Evolutionary conservation across 2,113 vertebrate species (phyloP).

Genomic region (Misgurnus mizolepis): DNA sequence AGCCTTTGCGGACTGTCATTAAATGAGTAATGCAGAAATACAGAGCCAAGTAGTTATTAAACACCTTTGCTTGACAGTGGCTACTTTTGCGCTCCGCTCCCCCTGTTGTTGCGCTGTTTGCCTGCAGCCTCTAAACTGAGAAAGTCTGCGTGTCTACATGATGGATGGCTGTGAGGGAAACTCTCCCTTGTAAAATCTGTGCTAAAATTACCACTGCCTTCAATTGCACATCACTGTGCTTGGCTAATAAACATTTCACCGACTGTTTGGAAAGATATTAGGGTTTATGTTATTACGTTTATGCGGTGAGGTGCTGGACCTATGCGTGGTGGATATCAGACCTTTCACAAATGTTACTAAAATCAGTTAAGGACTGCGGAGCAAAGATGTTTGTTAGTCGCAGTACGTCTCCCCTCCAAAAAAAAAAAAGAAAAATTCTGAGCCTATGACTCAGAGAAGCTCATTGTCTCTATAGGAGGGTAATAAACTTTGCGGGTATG

Average conservation of each 20-base stretch:
- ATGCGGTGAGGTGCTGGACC: not conserved
- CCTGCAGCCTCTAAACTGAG: constrained; percentile 21
- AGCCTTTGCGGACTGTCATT: not conserved
- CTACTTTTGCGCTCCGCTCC: not conserved
- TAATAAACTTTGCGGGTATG: not conserved
- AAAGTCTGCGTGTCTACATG: constrained; percentile 36
- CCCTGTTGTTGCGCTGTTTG: constrained; percentile 16
- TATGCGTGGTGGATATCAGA: not conserved
- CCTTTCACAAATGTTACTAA: not conserved
- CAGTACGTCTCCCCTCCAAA: not conserved
- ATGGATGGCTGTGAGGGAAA: constrained; percentile 37
- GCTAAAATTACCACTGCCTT: constrained; percentile 38
- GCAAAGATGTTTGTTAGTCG: not conserved
- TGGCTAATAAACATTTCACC: constrained; percentile 35
- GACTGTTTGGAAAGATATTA: constrained; percentile 40
- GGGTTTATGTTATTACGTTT: not conserved
- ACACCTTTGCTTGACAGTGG: constrained; percentile 29
- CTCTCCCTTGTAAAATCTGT: constrained; percentile 35
- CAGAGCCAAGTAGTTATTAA: constrained; percentile 21
- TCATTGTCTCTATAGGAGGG: too few relatives aligned
- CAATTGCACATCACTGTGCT: constrained; percentile 30
- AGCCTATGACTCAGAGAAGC: too few relatives aligned
- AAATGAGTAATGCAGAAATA: constrained; percentile 17
- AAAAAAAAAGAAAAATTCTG: too few relatives aligned
- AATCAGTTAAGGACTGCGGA: not conserved